Evolutionary conservation across 2,888 invertebrate genomes (phyloP).

Genomic region (Sphaeridia pumilis): DNA sequence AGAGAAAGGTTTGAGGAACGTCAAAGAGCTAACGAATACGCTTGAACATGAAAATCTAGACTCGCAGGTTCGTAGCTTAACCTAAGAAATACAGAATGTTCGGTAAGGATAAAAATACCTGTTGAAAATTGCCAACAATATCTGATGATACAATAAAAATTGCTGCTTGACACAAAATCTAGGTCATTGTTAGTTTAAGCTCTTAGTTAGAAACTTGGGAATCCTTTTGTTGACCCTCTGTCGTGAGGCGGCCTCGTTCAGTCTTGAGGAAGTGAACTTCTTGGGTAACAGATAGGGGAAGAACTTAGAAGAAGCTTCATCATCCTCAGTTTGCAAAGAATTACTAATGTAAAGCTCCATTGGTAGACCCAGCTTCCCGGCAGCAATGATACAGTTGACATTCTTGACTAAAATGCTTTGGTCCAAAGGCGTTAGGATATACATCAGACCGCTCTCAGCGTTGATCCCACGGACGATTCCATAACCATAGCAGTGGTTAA

Average conservation of each 20-base stretch:
- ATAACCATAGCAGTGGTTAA: slow-evolving; percentile 39
- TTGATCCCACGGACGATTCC: slow-evolving; percentile 64
- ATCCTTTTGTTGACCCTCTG: background rate
- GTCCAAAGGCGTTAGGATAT: slow-evolving; percentile 53
- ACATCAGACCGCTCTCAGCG: slow-evolving; percentile 46
- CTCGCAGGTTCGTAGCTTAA: no score
- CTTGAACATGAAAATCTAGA: no score
- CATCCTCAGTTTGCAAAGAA: background rate
- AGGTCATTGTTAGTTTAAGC: background rate
- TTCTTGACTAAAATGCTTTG: slow-evolving; percentile 34
- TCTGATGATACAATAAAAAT: no score
- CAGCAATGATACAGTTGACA: slow-evolving; percentile 23
- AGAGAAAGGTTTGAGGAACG: slow-evolving; percentile 3
- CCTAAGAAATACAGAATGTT: no score
- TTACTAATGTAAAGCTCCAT: slow-evolving; percentile 9
- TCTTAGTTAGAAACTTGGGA: background rate
- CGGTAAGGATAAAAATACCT: no score
- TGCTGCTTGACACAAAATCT: no score
- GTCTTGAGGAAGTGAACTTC: background rate
- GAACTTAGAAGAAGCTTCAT: background rate
- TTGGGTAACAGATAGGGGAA: background rate
- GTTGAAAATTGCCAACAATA: no score
- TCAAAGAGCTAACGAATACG: no score
- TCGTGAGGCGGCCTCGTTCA: background rate
- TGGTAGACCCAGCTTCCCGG: slow-evolving; percentile 26